These are phyloP conservation scores for Nycticebus coucang DNA, from an alignment of 2,113 vertebrate genomes.

Conservation along the genomic window DNA sequence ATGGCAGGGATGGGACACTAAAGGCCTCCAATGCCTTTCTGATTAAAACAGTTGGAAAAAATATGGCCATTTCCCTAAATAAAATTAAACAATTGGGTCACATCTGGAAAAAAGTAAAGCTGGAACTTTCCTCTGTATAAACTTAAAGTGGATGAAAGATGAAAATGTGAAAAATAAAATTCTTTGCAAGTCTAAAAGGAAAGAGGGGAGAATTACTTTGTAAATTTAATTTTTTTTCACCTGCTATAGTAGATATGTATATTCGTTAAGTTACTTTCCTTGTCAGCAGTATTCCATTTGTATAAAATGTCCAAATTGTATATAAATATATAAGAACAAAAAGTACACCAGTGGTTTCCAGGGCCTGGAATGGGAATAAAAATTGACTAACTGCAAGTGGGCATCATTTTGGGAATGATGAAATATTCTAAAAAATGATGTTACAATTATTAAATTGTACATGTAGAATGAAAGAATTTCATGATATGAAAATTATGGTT, in stretches of 20 bases:
- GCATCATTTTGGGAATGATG: not conserved
- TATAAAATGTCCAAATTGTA: not conserved
- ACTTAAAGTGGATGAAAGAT: conserved; percentile 17
- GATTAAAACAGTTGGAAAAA: not conserved
- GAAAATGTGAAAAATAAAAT: not conserved
- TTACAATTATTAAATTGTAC: not conserved
- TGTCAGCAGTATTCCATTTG: not conserved
- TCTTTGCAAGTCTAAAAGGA: not conserved
- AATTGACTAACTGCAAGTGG: not conserved
- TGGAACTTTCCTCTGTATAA: not conserved
- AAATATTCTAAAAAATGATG: not conserved
- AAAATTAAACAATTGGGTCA: not conserved
- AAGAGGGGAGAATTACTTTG: not conserved
- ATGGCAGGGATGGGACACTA: not conserved
- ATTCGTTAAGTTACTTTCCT: not conserved
- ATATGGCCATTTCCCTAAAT: not conserved
- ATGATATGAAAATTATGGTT: not conserved
- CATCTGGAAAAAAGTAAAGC: not conserved
- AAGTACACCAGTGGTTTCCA: not conserved
- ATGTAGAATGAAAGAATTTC: not conserved
- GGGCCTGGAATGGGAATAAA: not conserved
- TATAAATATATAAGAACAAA: not conserved
- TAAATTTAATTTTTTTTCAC: not conserved
- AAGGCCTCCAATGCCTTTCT: not conserved
- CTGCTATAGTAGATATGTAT: not conserved